Evolutionary conservation across 2,797 vertebrate species (phyloP), one percentile per base, ranked within the genome.

Genomic region (Fundulus diaphanus): DNA sequence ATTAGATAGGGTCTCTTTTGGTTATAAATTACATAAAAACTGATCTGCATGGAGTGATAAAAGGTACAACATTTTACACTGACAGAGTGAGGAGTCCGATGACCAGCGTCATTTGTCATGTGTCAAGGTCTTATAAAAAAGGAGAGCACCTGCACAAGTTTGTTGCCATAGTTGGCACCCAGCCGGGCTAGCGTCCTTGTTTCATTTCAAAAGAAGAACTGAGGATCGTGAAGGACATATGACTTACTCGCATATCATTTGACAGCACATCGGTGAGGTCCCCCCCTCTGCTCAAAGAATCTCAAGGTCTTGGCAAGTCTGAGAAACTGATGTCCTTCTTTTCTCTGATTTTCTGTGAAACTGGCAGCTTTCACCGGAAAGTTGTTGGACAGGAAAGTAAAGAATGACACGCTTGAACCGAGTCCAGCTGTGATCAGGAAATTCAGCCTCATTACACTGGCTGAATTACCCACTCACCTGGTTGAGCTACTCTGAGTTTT

Each of bases 251-350:
- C 11, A 5, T 3, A 35, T 51, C 9, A 33, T 20, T 35, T 35
- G 46, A 35, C 68, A 69, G 48, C 68, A 69, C 31, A 24, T 69
- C 31, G 51, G 68, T 22, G 46, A 69, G 68, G 20, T n/a, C n/a
- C 5, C 35, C 20, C 61, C 12, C 46, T 44, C 6, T 72, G 70
- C 70, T 27, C 24, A 12, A 44, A 44, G 37, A 33, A 72, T 46
- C 70, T 72, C 37, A 31, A 59, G n/a, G 52, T 72, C 37, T 44
- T 51, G 35, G 12, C 37, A 24, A 7, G 20, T 51, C 46, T 35
- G 29, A 35, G 51, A 49, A 51, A 48, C 13, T 33, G 4, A 33
- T 33, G 8, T 9, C 9, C 16, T 68, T 63, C 11, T 5, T 20
- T 46, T 9, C 16, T 44, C 16, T 29, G 67, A 68, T 49, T 69